Percentiles rank a stretch among this genome's conserved stretches.
These are phyloP conservation scores for Leuctra nigra DNA, from an alignment of 2,888 invertebrate genomes.

Conservation along the genomic window DNA sequence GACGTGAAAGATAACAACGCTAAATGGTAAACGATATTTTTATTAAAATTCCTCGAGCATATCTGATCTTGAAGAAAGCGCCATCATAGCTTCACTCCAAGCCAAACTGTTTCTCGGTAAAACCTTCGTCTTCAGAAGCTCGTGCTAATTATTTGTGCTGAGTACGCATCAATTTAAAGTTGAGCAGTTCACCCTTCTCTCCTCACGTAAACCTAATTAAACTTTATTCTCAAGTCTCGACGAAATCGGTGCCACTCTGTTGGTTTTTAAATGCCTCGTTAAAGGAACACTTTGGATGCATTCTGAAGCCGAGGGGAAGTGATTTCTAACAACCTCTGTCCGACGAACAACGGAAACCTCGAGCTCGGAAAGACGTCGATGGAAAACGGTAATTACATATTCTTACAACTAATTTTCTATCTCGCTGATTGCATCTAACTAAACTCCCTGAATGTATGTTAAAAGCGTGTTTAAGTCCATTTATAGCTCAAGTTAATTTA, in stretches of 20 bases:
- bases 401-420: constrained; percentile 15
- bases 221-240: not conserved
- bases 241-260: constrained; percentile 10
- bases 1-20: no score
- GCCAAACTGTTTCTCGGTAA: no score
- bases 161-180: not conserved
- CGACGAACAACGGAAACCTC: not conserved
- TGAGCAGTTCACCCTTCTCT: not conserved
- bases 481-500: constrained; percentile 18
- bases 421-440: constrained; percentile 6
- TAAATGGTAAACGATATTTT: no score
- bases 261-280: constrained; percentile 10
- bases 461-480: constrained; percentile 12
- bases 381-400: constrained; percentile 17
- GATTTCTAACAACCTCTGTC: not conserved
- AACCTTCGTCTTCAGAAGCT: no score
- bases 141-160: constrained; percentile 2
- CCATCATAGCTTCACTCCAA: no score
- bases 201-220: constrained; percentile 1
- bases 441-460: constrained; percentile 10
- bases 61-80: no score
- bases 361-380: not conserved
- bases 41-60: no score
- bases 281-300: not conserved
- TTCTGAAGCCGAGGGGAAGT: not conserved